Conservation (phyloP, 23 tunicate genomes). For the Oikopleura dioica region DNA sequence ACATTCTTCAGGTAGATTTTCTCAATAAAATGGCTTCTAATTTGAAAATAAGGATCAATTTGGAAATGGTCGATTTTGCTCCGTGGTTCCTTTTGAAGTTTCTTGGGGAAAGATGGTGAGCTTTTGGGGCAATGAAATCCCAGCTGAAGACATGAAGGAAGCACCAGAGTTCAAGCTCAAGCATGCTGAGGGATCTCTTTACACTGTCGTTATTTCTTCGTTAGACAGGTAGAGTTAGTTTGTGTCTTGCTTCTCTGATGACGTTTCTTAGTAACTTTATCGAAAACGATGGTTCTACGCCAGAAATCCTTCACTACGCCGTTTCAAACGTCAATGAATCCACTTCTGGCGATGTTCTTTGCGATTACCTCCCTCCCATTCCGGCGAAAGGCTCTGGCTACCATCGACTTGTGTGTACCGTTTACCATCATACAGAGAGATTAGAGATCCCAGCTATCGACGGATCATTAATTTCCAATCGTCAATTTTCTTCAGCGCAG, state of each 20-base stretch:
- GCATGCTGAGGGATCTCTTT: background rate
- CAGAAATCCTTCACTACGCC: background rate
- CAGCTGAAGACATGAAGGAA: background rate
- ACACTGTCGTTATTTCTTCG: background rate
- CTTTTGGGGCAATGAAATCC: constrained; percentile 6
- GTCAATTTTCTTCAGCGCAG: background rate
- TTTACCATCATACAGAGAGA: background rate
- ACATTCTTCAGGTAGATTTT: too few species aligned
- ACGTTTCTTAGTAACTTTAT: background rate
- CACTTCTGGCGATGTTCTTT: background rate
- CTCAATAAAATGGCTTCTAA: too few species aligned
- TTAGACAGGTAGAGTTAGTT: background rate
- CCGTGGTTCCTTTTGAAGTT: constrained; percentile 1
- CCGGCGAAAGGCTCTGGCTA: background rate
- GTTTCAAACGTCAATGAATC: background rate
- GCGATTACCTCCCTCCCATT: background rate
- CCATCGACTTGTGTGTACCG: background rate
- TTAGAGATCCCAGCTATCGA: background rate
- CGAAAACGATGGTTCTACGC: background rate
- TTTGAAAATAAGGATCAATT: constrained; percentile 7
- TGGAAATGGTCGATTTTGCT: background rate
- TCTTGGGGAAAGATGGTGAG: background rate
- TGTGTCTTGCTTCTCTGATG: background rate
- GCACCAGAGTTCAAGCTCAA: background rate
- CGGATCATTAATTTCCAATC: background rate